Evolutionary conservation across 2,113 vertebrate genomes (phyloP), one percentile per base, ranked within the genome.

Genomic region (Dendropsophus ebraccatus): DNA sequence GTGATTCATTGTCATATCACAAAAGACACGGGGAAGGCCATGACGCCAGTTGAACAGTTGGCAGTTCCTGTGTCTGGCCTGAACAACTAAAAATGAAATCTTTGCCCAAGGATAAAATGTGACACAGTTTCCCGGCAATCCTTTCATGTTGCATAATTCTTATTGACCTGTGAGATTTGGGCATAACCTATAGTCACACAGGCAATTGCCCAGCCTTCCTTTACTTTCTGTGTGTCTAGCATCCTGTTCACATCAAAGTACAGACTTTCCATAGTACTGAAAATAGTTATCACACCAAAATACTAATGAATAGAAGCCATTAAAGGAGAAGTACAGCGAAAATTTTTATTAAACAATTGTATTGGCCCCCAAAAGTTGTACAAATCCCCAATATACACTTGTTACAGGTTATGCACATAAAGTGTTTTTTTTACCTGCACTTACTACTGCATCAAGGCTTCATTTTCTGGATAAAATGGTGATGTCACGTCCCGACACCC

Each of bases 181-280:
- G 50, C n/a, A 35, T 62, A 72, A 74, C 85, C 50, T 73, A 81
- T 52, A 62, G 77, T 81, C 77, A 60, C 65, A 86, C 83, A 85
- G 11, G 19, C 83, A 69, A 69, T 32, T 28, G 28, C 52, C 50
- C 28, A 32, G 58, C 47, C 84, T 79, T 86, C 62, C 37, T 56
- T 45, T 70, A 37, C 62, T 60, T 74, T 74, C 79, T 81, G 50
- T 60, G 14, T 60, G 50, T 73, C 67, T 73, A 65, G 77, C 84
- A 86, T 86, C 85, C 85, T 86, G 85, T 86, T 86, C 85, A 86
- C 85, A 86, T 86, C 67, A 81, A 86, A 81, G 84, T 25, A 56
- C 19, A 60, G 12, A 74, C 77, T 81, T 86, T 79, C 77, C 85
- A 86, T 47, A 81, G 65, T 78, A 77, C 56, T 85, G 74, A 85